Evolutionary conservation across 2,888 invertebrate genomes (phyloP), one percentile per base, ranked within the genome.

Genomic region (Watsonalla binaria): DNA sequence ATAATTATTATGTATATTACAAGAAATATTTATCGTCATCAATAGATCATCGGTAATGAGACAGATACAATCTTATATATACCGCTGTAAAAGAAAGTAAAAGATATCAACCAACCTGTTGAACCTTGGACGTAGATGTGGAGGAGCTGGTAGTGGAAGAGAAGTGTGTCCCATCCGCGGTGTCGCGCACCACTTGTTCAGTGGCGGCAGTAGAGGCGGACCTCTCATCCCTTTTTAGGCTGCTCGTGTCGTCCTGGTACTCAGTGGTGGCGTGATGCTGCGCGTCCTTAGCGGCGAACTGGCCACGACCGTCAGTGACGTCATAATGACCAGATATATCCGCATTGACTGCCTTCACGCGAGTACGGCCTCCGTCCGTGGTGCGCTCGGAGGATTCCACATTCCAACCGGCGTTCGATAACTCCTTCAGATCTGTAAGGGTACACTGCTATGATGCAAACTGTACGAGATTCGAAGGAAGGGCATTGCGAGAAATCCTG

Each of bases 281-380:
- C 64, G 92, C 92, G 69, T 93, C 93, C 60, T 92, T 89, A 5
- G 94, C 94, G 34, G 92, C 91, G 68, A 93, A 95, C 62, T 93
- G 92, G 0, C 93, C 91, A 54, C 87, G 86, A n/a, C 94, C 94
- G 13, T 93, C 93, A 53, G 93, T 92, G 49, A 94, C 91, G 68
- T 93, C 92, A 67, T 93, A 92, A 33, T 84, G 89, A 63, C 94
- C 94, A 65, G 93, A 92, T 59, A 94, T 94, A 62, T 93, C 92
- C 45, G 94, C 94, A 54, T 92, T 69, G 33, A 93, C 92, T 56
- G 92, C 90, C 49, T 92, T 91, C 49, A 92, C 91, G 61, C 92
- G 92, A 5, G 92, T 93, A 70, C 92, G 93, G 0, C 95, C 95
- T 71, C 94, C 94, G 56, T 92, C 91, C 47, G 92, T 93, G 4